A percentile compares a stretch with the other conserved stretches of the same genome.
These are phyloP conservation scores for Frieseomelitta varia DNA, from an alignment of 1,140 invertebrate genomes.

Conservation along the genomic window DNA sequence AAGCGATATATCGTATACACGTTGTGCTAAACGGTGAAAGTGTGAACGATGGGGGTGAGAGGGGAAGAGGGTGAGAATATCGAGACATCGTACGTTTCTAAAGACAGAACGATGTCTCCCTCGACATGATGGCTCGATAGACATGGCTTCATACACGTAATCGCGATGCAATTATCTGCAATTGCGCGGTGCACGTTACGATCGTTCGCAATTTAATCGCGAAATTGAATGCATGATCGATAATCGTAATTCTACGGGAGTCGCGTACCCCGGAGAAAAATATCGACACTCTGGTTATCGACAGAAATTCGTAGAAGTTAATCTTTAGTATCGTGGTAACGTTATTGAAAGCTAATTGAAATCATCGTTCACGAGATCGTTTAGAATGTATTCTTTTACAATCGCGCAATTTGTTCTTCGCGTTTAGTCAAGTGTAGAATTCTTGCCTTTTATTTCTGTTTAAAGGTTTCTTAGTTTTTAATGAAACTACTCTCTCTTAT, in stretches of 20 bases:
- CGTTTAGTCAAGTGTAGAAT: too few relatives aligned
- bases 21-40: neutral
- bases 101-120: conserved; percentile 11
- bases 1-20: neutral
- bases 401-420: too few relatives aligned
- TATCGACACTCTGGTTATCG: neutral
- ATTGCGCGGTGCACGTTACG: neutral
- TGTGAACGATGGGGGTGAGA: neutral
- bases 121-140: neutral
- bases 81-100: conserved; percentile 20
- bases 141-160: neutral
- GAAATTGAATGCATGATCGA: neutral
- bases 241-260: neutral
- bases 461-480: too few relatives aligned
- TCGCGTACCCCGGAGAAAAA: neutral
- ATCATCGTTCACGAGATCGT: too few relatives aligned
- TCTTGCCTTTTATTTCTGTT: too few relatives aligned
- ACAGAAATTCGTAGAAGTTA: neutral
- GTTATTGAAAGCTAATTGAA: too few relatives aligned
- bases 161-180: neutral
- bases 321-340: neutral
- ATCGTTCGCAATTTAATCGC: neutral
- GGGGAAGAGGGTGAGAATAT: neutral
- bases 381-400: too few relatives aligned
- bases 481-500: too few relatives aligned